Conservation (phyloP, 2,113 vertebrate genomes). For the Australoheros scitulus region DNA sequence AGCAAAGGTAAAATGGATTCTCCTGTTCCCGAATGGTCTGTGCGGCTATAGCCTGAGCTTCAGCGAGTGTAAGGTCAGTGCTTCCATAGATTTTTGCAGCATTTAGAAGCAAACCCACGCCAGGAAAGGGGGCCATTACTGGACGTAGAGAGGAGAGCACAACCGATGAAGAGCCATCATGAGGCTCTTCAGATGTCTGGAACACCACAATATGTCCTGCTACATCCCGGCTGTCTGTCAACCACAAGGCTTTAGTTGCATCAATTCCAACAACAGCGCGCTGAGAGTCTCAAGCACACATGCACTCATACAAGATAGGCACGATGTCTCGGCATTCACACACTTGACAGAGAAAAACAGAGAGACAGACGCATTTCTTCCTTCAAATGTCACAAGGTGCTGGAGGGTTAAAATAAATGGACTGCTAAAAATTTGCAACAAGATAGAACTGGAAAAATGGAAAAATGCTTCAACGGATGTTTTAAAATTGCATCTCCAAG, state of each 20-base stretch:
- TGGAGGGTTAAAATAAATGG: slow-evolving; percentile 54
- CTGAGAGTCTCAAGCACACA: slow-evolving; percentile 9
- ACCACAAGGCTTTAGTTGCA: slow-evolving; percentile 32
- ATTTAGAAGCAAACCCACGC: slow-evolving; percentile 11
- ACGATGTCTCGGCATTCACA: slow-evolving; percentile 38
- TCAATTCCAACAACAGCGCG: slow-evolving; percentile 1
- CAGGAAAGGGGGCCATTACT: slow-evolving; percentile 28
- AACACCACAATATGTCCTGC: slow-evolving; percentile 24
- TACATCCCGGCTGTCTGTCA: slow-evolving; percentile 40
- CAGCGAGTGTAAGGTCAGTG: slow-evolving; percentile 1
- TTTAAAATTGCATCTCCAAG: slow-evolving; percentile 4
- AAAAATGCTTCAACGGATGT: slow-evolving; percentile 20
- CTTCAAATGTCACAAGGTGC: slow-evolving; percentile 58
- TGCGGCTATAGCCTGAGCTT: not conserved
- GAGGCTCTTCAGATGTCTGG: not conserved
- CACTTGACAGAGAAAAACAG: slow-evolving; percentile 15
- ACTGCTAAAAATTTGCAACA: slow-evolving; percentile 24
- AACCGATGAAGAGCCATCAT: slow-evolving; percentile 11
- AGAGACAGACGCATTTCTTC: slow-evolving; percentile 16
- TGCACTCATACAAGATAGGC: slow-evolving; percentile 24
- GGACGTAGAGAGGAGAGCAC: slow-evolving; percentile 3
- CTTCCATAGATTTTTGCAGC: slow-evolving; percentile 8
- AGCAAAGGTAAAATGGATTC: not conserved
- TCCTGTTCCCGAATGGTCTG: not conserved
- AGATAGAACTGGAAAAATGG: slow-evolving; percentile 13